Evolutionary conservation across 35 echinoderm and acorn worm species (phyloP).

Genomic region (Heliocidaris tuberculata): DNA sequence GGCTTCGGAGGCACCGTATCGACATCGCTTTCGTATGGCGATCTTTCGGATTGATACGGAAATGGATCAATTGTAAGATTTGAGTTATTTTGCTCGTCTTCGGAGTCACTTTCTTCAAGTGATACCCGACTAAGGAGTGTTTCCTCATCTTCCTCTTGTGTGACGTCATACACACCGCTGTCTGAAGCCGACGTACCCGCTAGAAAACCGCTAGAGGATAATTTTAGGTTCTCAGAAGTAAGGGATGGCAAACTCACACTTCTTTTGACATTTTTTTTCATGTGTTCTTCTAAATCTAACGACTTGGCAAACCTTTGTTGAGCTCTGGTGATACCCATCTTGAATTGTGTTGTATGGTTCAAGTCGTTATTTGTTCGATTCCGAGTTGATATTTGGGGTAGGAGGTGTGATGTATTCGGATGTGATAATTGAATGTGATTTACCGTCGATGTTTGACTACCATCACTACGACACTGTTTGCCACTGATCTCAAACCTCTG

Average conservation of each 20-base stretch:
- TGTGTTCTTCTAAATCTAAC: background rate
- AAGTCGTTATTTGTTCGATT: background rate
- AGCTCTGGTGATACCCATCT: background rate
- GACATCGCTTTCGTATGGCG: conserved; percentile 30
- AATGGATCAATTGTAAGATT: conserved; percentile 59
- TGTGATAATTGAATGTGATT: background rate
- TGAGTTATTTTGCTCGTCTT: background rate
- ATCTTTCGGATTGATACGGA: conserved; percentile 47
- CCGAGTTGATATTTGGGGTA: background rate
- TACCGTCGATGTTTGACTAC: background rate
- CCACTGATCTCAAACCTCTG: background rate
- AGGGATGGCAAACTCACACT: background rate
- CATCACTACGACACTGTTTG: background rate
- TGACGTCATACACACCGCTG: conserved; percentile 24
- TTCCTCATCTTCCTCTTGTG: background rate
- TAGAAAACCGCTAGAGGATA: background rate
- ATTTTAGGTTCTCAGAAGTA: background rate
- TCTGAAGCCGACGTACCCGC: background rate
- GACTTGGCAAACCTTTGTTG: conserved; percentile 21
- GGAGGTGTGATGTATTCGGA: background rate
- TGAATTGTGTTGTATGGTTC: background rate
- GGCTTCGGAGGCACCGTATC: background rate
- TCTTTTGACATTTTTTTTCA: background rate
- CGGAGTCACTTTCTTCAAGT: background rate
- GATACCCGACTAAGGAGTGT: conserved; percentile 12